Percentiles rank a stretch among this genome's conserved stretches.
Conservation (phyloP, 2,797 vertebrate genomes). For the Myotis vivesi region DNA sequence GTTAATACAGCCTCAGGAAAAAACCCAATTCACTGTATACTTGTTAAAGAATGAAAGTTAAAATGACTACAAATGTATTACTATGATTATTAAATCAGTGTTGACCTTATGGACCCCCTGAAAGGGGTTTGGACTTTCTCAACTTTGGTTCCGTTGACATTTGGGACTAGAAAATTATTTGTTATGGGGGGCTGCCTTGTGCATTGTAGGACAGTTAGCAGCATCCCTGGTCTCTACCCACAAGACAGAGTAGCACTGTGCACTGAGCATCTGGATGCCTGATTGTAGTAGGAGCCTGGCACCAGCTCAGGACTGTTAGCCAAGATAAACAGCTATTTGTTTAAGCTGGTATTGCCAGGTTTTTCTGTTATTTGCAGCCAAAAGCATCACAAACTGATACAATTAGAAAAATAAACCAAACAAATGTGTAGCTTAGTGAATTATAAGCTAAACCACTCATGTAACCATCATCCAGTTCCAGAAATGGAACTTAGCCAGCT, state of each 20-base stretch:
- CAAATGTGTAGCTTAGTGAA: conserved; percentile 20
- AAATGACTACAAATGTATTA: background rate
- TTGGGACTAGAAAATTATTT: background rate
- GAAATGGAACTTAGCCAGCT: background rate
- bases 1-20: background rate
- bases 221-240: background rate
- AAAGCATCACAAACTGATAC: background rate
- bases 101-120: background rate
- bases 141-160: background rate
- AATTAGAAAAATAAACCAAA: conserved; percentile 50
- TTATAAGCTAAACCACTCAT: conserved; percentile 15
- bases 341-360: background rate
- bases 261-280: background rate
- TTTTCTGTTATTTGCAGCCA: conserved; percentile 24
- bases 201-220: background rate
- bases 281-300: background rate
- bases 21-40: background rate
- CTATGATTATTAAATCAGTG: background rate
- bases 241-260: background rate
- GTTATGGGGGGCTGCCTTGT: background rate
- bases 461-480: background rate
- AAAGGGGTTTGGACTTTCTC: background rate
- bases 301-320: background rate
- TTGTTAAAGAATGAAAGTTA: background rate
- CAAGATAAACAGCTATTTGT: conserved; percentile 24